Evolutionary conservation across 1,140 invertebrate genomes (phyloP).

Genomic region (Drosophila orena): DNA sequence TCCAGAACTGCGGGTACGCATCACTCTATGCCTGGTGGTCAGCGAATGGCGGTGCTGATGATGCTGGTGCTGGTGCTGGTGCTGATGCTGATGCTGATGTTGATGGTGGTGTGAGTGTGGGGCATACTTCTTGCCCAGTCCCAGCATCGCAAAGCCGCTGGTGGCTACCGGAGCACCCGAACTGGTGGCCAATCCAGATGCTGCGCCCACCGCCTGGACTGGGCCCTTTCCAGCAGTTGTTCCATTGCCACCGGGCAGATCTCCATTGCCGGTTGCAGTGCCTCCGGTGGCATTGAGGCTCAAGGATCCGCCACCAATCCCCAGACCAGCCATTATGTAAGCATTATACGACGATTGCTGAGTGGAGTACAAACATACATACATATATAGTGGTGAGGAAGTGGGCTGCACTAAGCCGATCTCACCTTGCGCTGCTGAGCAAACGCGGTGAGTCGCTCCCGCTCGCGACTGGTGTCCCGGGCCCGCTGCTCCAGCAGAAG

Average conservation of each 20-base stretch:
- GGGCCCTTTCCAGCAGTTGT: slow-evolving; percentile 1
- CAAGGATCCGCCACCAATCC: slow-evolving; percentile 69
- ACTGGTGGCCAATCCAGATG: not conserved
- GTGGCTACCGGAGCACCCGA: slow-evolving; percentile 24
- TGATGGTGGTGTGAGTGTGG: slow-evolving; percentile 57
- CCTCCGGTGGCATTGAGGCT: slow-evolving; percentile 52
- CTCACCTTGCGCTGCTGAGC: slow-evolving; percentile 77
- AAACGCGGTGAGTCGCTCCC: slow-evolving; percentile 68
- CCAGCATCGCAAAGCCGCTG: slow-evolving; percentile 62
- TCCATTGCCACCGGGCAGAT: slow-evolving; percentile 28
- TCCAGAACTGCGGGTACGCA: slow-evolving; percentile 80
- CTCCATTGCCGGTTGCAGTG: slow-evolving; percentile 31
- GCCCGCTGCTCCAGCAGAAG: slow-evolving; percentile 78
- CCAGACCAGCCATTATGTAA: slow-evolving; percentile 76
- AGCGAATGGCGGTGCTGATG: slow-evolving; percentile 81
- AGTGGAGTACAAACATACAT: not conserved
- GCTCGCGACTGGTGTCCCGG: slow-evolving; percentile 73
- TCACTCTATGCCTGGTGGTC: slow-evolving; percentile 77
- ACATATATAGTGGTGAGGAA: not conserved
- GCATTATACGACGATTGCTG: slow-evolving; percentile 81
- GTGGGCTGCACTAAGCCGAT: not conserved
- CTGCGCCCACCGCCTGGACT: not conserved
- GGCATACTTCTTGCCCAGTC: slow-evolving; percentile 45
- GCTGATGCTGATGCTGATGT: slow-evolving; percentile 73
- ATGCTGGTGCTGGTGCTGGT: slow-evolving; percentile 51